Percentiles rank a stretch among this genome's conserved stretches.
Conservation (phyloP, 2,888 invertebrate species). For the Hesperia comma region DNA sequence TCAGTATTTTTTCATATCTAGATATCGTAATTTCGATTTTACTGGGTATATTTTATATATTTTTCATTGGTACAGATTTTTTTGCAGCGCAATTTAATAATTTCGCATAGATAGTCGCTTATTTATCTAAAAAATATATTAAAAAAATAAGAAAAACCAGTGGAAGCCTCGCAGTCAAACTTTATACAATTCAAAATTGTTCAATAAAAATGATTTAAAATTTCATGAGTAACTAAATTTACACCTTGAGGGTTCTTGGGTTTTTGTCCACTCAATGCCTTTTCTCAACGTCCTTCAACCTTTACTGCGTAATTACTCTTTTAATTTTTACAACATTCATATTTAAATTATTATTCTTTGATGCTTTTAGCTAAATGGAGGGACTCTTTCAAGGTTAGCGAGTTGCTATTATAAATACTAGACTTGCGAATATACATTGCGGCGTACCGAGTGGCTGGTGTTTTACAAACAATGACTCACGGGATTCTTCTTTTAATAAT, state of each 20-base stretch:
- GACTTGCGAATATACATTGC: too few species aligned
- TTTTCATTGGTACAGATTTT: too few species aligned
- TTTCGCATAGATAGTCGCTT: too few species aligned
- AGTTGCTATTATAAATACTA: not conserved
- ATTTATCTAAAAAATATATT: not conserved
- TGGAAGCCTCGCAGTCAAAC: not conserved
- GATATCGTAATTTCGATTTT: too few species aligned
- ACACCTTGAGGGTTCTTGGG: constrained; percentile 18
- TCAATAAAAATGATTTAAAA: not conserved
- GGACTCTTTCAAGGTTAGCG: not conserved
- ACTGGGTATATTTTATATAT: too few species aligned
- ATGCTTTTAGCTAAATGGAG: not conserved
- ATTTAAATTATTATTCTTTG: constrained; percentile 29
- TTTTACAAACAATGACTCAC: too few species aligned
- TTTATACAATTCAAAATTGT: not conserved
- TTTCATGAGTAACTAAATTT: constrained; percentile 23
- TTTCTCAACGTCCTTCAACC: constrained; percentile 21
- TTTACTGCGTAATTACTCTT: constrained; percentile 29
- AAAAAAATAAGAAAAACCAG: not conserved
- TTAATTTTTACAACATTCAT: constrained; percentile 29
- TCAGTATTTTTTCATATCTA: too few species aligned
- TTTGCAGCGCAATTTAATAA: too few species aligned
- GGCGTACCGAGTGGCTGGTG: too few species aligned
- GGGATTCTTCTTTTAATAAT: too few species aligned
- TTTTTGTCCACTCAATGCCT: constrained; percentile 27